Evolutionary conservation across 2,113 vertebrate species (phyloP).

Genomic region (Craseonycteris thonglongyai): DNA sequence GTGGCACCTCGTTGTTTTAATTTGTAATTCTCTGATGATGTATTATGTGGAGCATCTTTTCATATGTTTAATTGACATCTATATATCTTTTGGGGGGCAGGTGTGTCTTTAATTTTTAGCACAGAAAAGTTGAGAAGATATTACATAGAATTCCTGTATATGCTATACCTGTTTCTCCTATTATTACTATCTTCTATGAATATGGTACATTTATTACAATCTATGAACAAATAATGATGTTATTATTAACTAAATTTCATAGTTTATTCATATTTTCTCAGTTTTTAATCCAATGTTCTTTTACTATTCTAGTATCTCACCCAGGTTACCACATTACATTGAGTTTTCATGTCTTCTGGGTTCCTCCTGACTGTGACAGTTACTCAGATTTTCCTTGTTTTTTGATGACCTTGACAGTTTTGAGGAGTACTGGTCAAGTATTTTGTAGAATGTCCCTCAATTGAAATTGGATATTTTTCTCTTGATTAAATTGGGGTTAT

Average conservation of each 20-base stretch:
- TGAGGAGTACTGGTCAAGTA: not conserved
- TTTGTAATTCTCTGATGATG: not conserved
- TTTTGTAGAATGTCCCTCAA: not conserved
- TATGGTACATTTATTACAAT: not conserved
- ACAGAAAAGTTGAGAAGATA: not conserved
- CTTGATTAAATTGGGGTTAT: not conserved
- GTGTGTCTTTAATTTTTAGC: not conserved
- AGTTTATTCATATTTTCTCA: not conserved
- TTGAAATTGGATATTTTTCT: not conserved
- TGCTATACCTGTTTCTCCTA: not conserved
- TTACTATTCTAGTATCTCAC: not conserved
- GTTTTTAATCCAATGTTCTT: not conserved
- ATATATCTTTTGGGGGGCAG: not conserved
- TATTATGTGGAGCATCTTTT: not conserved
- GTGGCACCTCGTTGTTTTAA: not conserved
- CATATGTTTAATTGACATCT: not conserved
- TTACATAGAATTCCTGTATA: not conserved
- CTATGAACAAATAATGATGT: not conserved
- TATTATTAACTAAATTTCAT: not conserved
- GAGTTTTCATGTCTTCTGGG: not conserved
- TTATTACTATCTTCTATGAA: not conserved
- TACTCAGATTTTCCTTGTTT: not conserved
- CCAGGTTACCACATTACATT: not conserved
- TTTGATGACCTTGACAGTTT: not conserved
- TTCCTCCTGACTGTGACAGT: not conserved